phyloP scores from a whole-genome alignment of 2,113 vertebrate genomes.

The Ciconia stormi region DNA sequence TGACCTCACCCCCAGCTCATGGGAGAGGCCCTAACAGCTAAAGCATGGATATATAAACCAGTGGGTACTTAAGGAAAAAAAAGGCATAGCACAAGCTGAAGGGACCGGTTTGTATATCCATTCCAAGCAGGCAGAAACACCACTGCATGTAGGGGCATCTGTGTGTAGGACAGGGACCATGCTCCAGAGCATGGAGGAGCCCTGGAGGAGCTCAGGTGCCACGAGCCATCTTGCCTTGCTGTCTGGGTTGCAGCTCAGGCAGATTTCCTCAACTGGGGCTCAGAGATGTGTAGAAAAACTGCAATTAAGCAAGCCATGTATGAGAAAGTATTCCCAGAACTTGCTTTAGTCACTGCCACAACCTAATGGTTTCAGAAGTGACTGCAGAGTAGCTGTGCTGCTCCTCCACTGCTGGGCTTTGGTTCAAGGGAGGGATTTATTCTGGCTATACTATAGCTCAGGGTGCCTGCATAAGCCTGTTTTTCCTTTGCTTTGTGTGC shows the following conservation, averaged over 20 bases:
- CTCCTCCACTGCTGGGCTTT: background rate
- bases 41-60: background rate
- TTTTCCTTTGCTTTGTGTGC: background rate
- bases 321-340: background rate
- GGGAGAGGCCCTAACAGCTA: background rate
- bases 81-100: background rate
- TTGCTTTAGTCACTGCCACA: background rate
- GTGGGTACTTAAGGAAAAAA: background rate
- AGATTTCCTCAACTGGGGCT: background rate
- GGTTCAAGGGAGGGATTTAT: background rate
- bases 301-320: accelerated
- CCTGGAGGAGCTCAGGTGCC: background rate
- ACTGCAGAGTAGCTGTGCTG: background rate
- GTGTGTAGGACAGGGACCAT: background rate
- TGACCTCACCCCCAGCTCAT: background rate
- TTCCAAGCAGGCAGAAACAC: background rate
- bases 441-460: background rate
- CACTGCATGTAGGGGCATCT: accelerated
- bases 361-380: background rate
- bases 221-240: background rate
- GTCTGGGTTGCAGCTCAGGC: background rate
- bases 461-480: background rate
- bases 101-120: background rate
- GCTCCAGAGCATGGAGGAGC: too few species aligned
- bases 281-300: background rate